phyloP scores from a whole-genome alignment of 2,888 invertebrate species.

The Horisme vitalbata region DNA sequence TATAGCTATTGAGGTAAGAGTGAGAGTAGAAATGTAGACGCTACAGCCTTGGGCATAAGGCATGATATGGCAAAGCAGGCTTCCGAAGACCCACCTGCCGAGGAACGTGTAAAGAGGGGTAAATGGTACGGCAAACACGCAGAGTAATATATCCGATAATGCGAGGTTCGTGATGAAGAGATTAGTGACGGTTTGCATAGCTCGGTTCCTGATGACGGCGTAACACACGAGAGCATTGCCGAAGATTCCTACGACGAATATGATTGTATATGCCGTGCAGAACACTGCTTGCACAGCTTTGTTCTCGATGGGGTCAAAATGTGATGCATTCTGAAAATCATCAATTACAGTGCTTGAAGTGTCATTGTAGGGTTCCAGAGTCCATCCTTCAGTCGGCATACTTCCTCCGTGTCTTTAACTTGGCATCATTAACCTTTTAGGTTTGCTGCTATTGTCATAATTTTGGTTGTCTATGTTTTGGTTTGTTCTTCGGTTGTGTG shows the following conservation, averaged over 20 bases:
- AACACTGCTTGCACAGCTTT: conserved; percentile 88
- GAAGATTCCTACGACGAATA: conserved; percentile 91
- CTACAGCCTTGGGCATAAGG: conserved; percentile 94
- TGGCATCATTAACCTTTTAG: conserved; percentile 67
- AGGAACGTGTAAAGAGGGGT: conserved; percentile 94
- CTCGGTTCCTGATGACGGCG: conserved; percentile 91
- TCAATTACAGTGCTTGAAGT: conserved; percentile 43
- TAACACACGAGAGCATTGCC: conserved; percentile 94
- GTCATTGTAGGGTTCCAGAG: conserved; percentile 51
- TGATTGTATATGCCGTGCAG: conserved; percentile 88
- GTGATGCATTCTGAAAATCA: conserved; percentile 47
- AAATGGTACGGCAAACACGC: conserved; percentile 93
- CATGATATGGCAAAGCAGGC: conserved; percentile 91
- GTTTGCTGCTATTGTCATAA: conserved; percentile 56
- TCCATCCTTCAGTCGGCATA: conserved; percentile 71
- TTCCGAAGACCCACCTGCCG: conserved; percentile 93
- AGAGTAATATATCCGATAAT: conserved; percentile 92
- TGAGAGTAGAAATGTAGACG: conserved; percentile 94
- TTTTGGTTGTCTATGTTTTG: conserved; percentile 36
- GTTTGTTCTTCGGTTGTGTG: conserved; percentile 30
- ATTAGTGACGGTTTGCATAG: conserved; percentile 97
- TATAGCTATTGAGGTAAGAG: conserved; percentile 95
- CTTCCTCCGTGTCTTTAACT: conserved; percentile 58
- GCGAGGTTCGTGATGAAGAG: conserved; percentile 96
- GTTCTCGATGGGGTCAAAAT: conserved; percentile 84